Evolutionary conservation across 2,888 invertebrate genomes (phyloP), one percentile per base, ranked within the genome.

Genomic region (Drosophila mettleri): DNA sequence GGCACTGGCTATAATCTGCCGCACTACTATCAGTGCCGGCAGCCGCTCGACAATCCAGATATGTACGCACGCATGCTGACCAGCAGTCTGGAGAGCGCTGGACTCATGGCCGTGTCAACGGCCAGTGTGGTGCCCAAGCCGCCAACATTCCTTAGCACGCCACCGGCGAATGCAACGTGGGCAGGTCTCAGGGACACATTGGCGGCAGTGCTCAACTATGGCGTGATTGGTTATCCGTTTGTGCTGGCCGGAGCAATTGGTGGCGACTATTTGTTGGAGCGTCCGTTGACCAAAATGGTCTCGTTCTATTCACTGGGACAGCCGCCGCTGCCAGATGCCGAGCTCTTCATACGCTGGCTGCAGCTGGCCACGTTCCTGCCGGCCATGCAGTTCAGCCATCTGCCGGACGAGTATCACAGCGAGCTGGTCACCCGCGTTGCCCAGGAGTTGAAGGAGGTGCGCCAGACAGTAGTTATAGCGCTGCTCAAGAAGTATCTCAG

Each of bases 221-320:
- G 98, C 0, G 94, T 98, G 22, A 95, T 97, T 52, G 99, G 99
- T 0, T 98, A 96, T 92, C 98, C 98, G 0, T 98, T 98, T 85
- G 94, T 98, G 43, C 95, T 98, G 93, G 97, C 98, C 0, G 98
- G 98, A 0, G 96, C 98, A 5, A 97, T 99, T 0, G 99, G 99
- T 0, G 99, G 98, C 0, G 97, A 98, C 83, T 96, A 95, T 41
- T 94, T 95, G 51, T 93, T 95, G 70, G 94, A 95, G 3, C 83
- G 78, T 2, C 72, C 87, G 4, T 65, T 89, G 12, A 93, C 94
- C 2, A 92, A 92, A 82, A 92, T 92, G 91, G 69, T 90, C 8
- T 90, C 94, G 18, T 94, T 94, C 65, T 94, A 93, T 86, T 91
- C 93, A 70, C 93, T 93, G 51, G 93, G 92, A 64, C 93, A 94